Percentiles rank a stretch among this genome's conserved stretches.
These are phyloP conservation scores for Scaptomyza montana DNA, from an alignment of 1,140 invertebrate species.

Conservation along the genomic window DNA sequence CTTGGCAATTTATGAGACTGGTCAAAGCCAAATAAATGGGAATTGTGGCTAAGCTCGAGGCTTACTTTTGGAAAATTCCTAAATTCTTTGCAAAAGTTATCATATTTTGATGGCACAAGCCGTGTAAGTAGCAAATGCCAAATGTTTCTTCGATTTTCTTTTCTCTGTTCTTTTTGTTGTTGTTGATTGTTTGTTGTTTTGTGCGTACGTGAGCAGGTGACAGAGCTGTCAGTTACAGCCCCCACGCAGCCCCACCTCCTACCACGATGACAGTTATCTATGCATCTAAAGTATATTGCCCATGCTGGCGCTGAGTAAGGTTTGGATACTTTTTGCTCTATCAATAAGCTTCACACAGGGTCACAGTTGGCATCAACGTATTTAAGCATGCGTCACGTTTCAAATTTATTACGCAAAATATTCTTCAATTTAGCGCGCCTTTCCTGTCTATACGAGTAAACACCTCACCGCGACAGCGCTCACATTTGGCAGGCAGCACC, in stretches of 20 bases:
- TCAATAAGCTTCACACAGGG: slow-evolving; percentile 54
- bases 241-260: background rate
- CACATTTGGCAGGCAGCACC: slow-evolving; percentile 29
- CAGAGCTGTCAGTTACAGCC: slow-evolving; percentile 62
- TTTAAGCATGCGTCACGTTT: slow-evolving; percentile 65
- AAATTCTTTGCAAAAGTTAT: slow-evolving; percentile 61
- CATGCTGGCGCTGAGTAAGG: slow-evolving; percentile 6
- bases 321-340: slow-evolving; percentile 51
- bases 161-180: background rate
- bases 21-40: slow-evolving; percentile 48
- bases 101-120: slow-evolving; percentile 39
- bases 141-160: slow-evolving; percentile 29
- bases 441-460: slow-evolving; percentile 39
- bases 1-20: slow-evolving; percentile 67
- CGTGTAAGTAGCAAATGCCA: slow-evolving; percentile 47
- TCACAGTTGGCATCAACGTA: slow-evolving; percentile 50
- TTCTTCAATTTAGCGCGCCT: slow-evolving; percentile 66
- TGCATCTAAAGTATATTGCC: slow-evolving; percentile 19
- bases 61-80: slow-evolving; percentile 66
- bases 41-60: slow-evolving; percentile 42
- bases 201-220: slow-evolving; percentile 73
- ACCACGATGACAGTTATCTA: slow-evolving; percentile 57
- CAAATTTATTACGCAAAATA: slow-evolving; percentile 77
- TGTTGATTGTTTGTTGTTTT: slow-evolving; percentile 1
- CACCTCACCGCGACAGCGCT: slow-evolving; percentile 32